phyloP scores from a whole-genome alignment of 2,888 invertebrate genomes.

The Lamellibrachia satsuma region DNA sequence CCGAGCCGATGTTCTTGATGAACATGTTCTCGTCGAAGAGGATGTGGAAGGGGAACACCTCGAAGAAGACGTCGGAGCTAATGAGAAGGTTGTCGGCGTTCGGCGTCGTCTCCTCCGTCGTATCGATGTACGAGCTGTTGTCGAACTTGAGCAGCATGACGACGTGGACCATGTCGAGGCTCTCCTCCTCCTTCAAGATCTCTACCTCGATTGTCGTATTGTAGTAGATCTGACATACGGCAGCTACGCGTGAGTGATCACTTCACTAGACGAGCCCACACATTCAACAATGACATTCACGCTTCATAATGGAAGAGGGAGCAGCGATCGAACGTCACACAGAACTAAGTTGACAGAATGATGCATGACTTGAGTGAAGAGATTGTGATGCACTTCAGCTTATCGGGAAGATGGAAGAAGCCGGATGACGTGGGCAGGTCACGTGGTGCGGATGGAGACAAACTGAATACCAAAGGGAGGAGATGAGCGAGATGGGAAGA shows the following conservation, averaged over 20 bases:
- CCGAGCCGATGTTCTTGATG: constrained; percentile 61
- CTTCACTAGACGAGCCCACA: neutral
- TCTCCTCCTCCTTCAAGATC: constrained; percentile 83
- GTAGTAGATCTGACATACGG: constrained; percentile 76
- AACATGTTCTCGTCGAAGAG: constrained; percentile 81
- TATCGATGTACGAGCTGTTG: constrained; percentile 73
- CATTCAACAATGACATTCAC: neutral
- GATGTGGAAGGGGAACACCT: constrained; percentile 97
- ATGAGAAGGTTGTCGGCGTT: constrained; percentile 28
- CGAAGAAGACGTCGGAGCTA: constrained; percentile 68
- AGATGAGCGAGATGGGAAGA: no score
- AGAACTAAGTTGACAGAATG: no score
- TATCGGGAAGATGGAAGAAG: no score
- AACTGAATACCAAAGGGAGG: no score
- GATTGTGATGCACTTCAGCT: no score
- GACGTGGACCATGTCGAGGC: constrained; percentile 90
- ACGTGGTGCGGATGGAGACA: no score
- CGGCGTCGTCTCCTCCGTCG: neutral
- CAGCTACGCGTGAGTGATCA: constrained; percentile 72
- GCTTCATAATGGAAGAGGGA: neutral
- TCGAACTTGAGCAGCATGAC: constrained; percentile 95
- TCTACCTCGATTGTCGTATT: constrained; percentile 93
- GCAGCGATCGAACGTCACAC: no score
- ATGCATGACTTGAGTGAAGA: no score
- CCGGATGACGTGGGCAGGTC: no score